Evolutionary conservation across 2,888 invertebrate genomes (phyloP).

Genomic region (Campaea margaritaria): DNA sequence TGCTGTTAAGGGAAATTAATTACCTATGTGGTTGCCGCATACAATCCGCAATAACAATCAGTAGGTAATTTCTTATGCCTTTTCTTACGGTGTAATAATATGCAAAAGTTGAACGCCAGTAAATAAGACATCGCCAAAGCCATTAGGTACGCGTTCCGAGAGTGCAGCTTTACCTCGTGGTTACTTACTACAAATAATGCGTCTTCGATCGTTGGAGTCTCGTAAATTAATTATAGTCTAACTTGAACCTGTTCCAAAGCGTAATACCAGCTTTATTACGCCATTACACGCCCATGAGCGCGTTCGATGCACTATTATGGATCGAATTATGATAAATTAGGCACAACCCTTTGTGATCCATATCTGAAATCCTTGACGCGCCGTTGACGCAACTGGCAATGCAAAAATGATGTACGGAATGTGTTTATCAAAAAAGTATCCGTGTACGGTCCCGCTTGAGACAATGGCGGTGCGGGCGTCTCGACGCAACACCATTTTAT

Average conservation of each 20-base stretch:
- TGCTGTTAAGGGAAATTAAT: no score
- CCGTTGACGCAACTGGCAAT: constrained; percentile 54
- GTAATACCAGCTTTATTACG: constrained; percentile 14
- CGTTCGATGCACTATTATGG: constrained; percentile 14
- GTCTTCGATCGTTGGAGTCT: constrained; percentile 17
- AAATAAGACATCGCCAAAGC: constrained; percentile 19
- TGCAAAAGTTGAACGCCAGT: no score
- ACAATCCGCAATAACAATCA: no score
- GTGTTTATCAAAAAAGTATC: constrained; percentile 61
- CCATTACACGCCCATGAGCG: constrained; percentile 5
- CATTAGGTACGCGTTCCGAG: constrained; percentile 22
- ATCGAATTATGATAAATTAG: constrained; percentile 30
- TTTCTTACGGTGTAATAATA: no score
- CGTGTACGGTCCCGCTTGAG: constrained; percentile 38
- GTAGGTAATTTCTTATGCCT: no score
- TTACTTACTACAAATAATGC: constrained; percentile 10
- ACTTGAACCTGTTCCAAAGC: constrained; percentile 26
- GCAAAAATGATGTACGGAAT: constrained; percentile 56
- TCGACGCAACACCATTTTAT: constrained; percentile 34
- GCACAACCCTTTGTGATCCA: constrained; percentile 35
- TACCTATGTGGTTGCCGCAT: no score
- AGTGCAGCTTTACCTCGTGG: constrained; percentile 4
- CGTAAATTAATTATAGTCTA: constrained; percentile 33
- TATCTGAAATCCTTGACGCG: constrained; percentile 53
- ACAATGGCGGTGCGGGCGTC: constrained; percentile 50